These are phyloP conservation scores for Gallinago paraguaiae DNA, from an alignment of 2,113 vertebrate genomes.

Conservation along the genomic window DNA sequence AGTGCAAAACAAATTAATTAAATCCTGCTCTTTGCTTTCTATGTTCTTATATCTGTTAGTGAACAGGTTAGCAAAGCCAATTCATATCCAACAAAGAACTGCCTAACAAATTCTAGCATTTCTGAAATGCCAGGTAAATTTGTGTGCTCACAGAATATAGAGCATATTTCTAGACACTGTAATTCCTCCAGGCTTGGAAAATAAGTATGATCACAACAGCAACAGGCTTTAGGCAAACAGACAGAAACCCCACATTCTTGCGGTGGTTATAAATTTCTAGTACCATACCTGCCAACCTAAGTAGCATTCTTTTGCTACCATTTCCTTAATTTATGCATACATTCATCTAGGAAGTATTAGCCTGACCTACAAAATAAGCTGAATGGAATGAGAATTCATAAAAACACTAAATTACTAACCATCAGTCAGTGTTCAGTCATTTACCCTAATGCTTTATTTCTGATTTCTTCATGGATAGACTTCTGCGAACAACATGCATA, in stretches of 20 bases:
- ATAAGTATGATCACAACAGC: not conserved
- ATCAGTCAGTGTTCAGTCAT: not conserved
- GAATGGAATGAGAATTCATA: not conserved
- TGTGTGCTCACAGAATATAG: not conserved
- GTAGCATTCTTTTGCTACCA: not conserved
- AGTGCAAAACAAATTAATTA: not conserved
- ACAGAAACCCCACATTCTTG: not conserved
- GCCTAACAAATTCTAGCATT: not conserved
- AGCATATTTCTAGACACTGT: not conserved
- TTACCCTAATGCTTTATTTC: not conserved
- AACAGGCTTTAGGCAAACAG: not conserved
- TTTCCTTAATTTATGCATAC: not conserved
- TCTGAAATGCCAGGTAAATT: not conserved
- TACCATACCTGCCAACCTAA: not conserved
- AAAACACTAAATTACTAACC: not conserved
- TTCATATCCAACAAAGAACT: not conserved
- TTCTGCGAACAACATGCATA: not conserved
- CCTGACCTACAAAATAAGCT: not conserved
- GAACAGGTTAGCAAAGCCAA: not conserved
- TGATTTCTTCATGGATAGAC: not conserved
- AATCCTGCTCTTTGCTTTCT: not conserved
- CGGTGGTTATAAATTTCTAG: not conserved
- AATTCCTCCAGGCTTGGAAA: not conserved
- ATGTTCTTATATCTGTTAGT: not conserved
- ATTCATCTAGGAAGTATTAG: not conserved